Conservation (phyloP, 2,113 vertebrate species). For the Malurus elegans region DNA sequence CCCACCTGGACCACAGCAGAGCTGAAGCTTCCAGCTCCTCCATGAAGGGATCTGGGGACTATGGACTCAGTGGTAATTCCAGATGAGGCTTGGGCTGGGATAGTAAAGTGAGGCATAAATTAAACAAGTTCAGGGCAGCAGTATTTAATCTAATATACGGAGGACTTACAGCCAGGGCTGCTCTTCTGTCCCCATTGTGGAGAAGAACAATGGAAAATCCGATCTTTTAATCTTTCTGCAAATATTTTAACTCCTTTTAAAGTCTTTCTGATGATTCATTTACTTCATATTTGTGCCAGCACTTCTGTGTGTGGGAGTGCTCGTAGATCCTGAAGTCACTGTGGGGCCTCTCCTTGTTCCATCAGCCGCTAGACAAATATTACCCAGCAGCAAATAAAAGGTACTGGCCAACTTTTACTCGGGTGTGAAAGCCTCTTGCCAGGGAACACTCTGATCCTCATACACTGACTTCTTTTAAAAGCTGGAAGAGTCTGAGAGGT, state of each 20-base stretch:
- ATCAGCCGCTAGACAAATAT: slow-evolving; percentile 22
- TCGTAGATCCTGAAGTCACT: neutral
- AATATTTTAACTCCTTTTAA: slow-evolving; percentile 35
- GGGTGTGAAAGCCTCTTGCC: neutral
- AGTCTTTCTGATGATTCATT: neutral
- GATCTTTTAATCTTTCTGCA: neutral
- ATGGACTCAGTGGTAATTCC: neutral
- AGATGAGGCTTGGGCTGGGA: neutral
- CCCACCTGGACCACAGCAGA: neutral
- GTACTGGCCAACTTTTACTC: neutral
- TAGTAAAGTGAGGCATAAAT: neutral
- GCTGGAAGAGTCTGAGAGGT: neutral
- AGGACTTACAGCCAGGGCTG: neutral
- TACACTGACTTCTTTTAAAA: neutral
- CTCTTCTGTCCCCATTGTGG: neutral
- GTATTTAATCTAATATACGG: neutral
- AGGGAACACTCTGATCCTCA: slow-evolving; percentile 36
- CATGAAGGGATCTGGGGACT: rapidly evolving
- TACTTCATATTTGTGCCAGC: neutral
- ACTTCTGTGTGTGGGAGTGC: neutral
- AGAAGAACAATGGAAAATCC: neutral
- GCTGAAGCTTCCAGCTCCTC: neutral
- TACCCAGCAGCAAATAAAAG: slow-evolving; percentile 3
- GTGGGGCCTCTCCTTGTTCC: neutral
- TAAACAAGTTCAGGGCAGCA: neutral